These are phyloP conservation scores for Micropterix aruncella DNA, from an alignment of 2,888 invertebrate species.

Conservation along the genomic window DNA sequence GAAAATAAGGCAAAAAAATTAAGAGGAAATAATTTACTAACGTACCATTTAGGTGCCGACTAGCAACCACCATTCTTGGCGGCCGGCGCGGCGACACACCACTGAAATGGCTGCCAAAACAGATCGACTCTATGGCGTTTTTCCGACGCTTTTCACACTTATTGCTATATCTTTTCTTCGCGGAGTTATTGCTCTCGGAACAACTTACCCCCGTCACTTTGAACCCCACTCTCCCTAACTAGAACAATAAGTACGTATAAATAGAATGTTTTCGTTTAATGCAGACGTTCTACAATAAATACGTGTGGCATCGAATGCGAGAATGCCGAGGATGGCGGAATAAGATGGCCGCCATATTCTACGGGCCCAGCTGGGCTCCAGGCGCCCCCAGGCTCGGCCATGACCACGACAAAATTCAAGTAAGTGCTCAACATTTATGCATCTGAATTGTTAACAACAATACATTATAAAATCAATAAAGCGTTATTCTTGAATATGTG, in stretches of 20 bases:
- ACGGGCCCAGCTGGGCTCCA: slow-evolving; percentile 82
- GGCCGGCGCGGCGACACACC: no score
- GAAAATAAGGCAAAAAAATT: no score
- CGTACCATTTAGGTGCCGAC: no score
- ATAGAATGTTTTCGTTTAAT: no score
- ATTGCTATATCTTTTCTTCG: not conserved
- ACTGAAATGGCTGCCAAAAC: not conserved
- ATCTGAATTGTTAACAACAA: no score
- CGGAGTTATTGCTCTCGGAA: not conserved
- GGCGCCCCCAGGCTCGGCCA: slow-evolving; percentile 63
- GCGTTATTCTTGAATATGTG: no score
- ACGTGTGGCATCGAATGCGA: slow-evolving; percentile 49
- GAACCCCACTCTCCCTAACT: not conserved
- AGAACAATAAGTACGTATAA: slow-evolving; percentile 1
- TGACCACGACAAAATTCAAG: slow-evolving; percentile 63
- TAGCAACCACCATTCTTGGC: no score
- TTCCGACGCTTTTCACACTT: not conserved
- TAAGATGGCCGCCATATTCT: slow-evolving; percentile 57
- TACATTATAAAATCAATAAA: no score
- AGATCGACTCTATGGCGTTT: not conserved
- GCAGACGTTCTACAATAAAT: slow-evolving; percentile 60
- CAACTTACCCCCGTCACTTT: no score
- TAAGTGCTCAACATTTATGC: slow-evolving; percentile 28
- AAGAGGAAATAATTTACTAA: no score
- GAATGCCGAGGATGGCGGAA: slow-evolving; percentile 41